Percentiles rank a stretch among this genome's conserved stretches.
Conservation (phyloP, 1,140 invertebrate genomes). For the Temnothorax longispinosus region DNA sequence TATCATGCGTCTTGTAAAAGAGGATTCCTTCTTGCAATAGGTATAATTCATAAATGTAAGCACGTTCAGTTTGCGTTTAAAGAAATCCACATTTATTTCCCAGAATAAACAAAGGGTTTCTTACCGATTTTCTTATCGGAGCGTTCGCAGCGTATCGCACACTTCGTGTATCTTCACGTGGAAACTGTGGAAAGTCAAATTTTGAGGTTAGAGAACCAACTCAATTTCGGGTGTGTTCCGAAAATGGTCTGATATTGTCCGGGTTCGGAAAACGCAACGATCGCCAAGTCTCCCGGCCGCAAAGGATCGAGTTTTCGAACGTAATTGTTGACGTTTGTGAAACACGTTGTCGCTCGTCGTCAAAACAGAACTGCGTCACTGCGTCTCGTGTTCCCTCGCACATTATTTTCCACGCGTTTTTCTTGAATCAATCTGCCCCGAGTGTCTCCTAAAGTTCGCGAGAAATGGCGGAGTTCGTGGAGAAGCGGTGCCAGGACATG, state of each 20-base stretch:
- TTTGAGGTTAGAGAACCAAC: not conserved
- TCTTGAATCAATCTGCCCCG: not conserved
- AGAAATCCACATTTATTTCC: not conserved
- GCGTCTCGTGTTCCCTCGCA: not conserved
- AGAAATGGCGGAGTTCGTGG: conserved; percentile 91
- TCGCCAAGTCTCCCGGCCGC: too few relatives aligned
- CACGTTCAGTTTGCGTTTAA: not conserved
- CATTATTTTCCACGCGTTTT: not conserved
- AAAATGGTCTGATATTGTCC: too few relatives aligned
- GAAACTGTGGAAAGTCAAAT: not conserved
- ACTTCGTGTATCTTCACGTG: not conserved
- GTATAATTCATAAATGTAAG: not conserved
- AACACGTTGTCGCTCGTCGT: not conserved
- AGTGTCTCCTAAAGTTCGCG: not conserved
- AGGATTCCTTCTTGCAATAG: not conserved
- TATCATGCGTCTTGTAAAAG: not conserved
- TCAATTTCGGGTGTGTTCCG: not conserved
- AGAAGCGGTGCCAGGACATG: conserved; percentile 90
- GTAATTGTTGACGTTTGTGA: not conserved
- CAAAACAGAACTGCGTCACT: not conserved
- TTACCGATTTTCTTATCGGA: not conserved
- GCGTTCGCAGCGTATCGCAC: not conserved
- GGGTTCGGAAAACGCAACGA: too few relatives aligned
- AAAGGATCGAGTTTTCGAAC: not conserved
- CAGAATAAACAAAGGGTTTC: not conserved